A percentile compares a stretch with the other conserved stretches of the same genome.
phyloP scores from a whole-genome alignment of 2,888 invertebrate genomes.

The Willowsia nigromaculata region DNA sequence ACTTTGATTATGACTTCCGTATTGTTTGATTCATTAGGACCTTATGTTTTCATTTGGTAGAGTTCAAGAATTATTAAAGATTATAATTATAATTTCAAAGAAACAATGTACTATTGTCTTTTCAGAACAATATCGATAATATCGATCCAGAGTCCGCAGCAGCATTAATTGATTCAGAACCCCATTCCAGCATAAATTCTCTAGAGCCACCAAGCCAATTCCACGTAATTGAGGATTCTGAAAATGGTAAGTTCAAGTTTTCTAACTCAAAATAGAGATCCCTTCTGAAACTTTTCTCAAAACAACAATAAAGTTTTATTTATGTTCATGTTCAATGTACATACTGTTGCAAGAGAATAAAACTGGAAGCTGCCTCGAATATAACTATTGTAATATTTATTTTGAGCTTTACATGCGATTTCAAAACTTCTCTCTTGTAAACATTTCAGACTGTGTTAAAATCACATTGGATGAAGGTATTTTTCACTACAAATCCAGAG shows the following conservation, averaged over 20 bases:
- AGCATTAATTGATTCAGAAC: constrained; percentile 34
- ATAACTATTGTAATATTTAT: too few species aligned
- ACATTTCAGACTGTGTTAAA: constrained; percentile 88
- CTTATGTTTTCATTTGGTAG: too few species aligned
- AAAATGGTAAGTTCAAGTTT: constrained; percentile 48
- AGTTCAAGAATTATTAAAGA: too few species aligned
- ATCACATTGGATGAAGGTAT: constrained; percentile 91
- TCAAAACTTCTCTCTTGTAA: neutral
- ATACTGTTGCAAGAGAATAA: too few species aligned
- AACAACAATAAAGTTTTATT: too few species aligned
- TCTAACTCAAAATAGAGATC: neutral
- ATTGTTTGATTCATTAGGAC: too few species aligned
- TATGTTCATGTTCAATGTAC: too few species aligned
- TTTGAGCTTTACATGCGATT: too few species aligned
- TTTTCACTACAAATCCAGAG: constrained; percentile 85
- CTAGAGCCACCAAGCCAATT: constrained; percentile 35
- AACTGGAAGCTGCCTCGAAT: too few species aligned
- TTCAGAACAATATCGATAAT: constrained; percentile 55
- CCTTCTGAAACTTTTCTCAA: too few species aligned
- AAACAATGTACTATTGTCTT: neutral
- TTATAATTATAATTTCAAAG: neutral
- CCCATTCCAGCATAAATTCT: constrained; percentile 40
- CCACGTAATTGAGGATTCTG: constrained; percentile 63
- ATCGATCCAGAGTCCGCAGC: constrained; percentile 41
- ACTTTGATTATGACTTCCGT: too few species aligned